Base-by-base conservation (phyloP, 2,888 invertebrate species). In the Antheraea yamamai region DNA sequence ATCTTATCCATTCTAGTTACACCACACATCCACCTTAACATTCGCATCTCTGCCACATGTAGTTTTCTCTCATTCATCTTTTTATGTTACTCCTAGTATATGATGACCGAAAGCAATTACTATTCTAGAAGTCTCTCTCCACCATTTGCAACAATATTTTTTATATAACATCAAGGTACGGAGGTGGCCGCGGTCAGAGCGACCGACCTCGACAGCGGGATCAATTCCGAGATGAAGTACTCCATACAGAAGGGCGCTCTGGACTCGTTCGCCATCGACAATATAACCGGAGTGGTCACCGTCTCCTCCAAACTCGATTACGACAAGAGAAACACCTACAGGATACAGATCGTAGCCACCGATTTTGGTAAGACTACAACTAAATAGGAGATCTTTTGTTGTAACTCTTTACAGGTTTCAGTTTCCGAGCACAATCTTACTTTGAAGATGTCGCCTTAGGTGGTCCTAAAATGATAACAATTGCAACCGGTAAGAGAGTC, bases 241-340 rank as follows among this genome's bases (percentile, higher is more conserved):
- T 95, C 96, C 77, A 97, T 99, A 80, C 97, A 97, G 80, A 97
- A 97, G 86, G 99, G 99, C 3, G 97, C 97, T 0, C 96, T 97
- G 79, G 98, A 98, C 79, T 97, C 98, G 81, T 99, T 99, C 87
- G 89, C 91, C 0, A 96, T 99, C n/a, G 96, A 98, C 87, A 96
- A 97, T 79, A 93, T 92, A 0, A 96, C 96, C 0, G 99, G 99
- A 0, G 95, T 97, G 1, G 96, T 99, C 30, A 96, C 95, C 0
- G 97, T 98, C 0, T 95, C 97, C 0, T 96, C 97, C 0, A 97
- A 97, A 83, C 95, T 99, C 52, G 98, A 99, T 90, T 98, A 96
- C 83, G 98, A 98, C 84, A 95, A 96, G 78, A 95, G 97, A 73
- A 96, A 97, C 81, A 96, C 96, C 0, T 98, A 98, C 86, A 96